Conservation (phyloP, 2,888 invertebrate species). For the Apamea monoglypha region DNA sequence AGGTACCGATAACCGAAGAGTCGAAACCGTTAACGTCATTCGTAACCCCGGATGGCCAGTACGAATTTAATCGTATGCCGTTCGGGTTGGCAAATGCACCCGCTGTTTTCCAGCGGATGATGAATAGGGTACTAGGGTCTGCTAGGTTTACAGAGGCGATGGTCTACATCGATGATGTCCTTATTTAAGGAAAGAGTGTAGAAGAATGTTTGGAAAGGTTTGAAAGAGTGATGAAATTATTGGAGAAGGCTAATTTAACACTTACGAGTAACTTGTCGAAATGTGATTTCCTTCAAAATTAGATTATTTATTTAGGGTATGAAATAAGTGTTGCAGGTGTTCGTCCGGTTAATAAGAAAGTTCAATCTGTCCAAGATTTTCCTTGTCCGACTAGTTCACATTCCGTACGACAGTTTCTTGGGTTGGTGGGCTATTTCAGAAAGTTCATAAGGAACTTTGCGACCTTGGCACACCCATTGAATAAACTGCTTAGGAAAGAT, state of each 20-base stretch:
- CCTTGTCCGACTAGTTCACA: conserved; percentile 8
- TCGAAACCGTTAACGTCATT: conserved; percentile 69
- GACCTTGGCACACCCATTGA: conserved; percentile 5
- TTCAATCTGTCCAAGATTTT: conserved; percentile 12
- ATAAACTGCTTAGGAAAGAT: conserved; percentile 10
- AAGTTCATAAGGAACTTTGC: conserved; percentile 22
- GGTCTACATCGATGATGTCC: conserved; percentile 25
- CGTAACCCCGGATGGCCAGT: conserved; percentile 71
- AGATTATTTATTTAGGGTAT: conserved; percentile 37
- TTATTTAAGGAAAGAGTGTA: conserved; percentile 2
- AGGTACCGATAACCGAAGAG: conserved; percentile 12
- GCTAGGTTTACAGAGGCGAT: conserved; percentile 12
- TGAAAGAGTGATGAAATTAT: background rate
- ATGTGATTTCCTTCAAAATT: conserved; percentile 17
- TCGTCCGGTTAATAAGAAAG: conserved; percentile 19
- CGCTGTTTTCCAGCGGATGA: conserved; percentile 48
- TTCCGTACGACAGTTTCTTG: conserved; percentile 9
- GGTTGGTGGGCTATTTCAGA: conserved; percentile 35
- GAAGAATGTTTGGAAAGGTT: conserved; percentile 11
- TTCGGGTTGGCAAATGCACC: conserved; percentile 54
- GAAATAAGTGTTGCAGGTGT: conserved; percentile 43
- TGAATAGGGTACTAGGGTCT: conserved; percentile 42
- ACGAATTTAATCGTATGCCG: conserved; percentile 76
- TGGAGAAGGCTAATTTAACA: conserved; percentile 19
- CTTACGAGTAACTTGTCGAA: conserved; percentile 25